Base-by-base conservation (phyloP, 2,888 invertebrate species). In the Acrobasis consociella region DNA sequence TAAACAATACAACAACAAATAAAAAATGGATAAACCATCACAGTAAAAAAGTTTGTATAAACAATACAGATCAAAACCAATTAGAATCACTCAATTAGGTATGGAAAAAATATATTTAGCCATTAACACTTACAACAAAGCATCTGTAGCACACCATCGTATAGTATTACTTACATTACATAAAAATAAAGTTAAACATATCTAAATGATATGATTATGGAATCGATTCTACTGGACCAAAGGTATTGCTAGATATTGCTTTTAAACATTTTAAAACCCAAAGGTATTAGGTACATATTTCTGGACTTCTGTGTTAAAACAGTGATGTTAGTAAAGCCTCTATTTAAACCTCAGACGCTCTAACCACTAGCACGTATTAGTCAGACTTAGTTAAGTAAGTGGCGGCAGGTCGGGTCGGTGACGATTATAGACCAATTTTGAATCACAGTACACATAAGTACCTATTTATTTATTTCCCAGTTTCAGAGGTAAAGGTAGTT, bases 11-110 rank as follows among this genome's bases (percentile, higher is more conserved):
- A 69, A 69, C 67, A 66, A 65, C 66, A 61, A 58, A 63, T n/a
- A 65, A 65, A 67, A 65, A 67, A 65, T 62, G 66, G 64, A 65
- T 66, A 66, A 64, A 69, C 66, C 65, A 69, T 69, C 67, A 69
- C 69, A 69, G 66, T 64, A 66, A 49, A 64, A 31, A 64, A 62
- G 63, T 64, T 51, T 63, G 64, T 53, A 39, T 50, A 46, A 63
- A 60, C 31, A 31, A 64, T 63, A 52, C 9, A 62, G 38, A 15
- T 10, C 11, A 22, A 64, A 64, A 64, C 51, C 58, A 59, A 63
- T 62, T 52, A 61, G 52, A 65, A 64, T 65, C 64, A 64, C 65
- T 51, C 63, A 55, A 31, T 59, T 46, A 42, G 42, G 46, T 13
- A 46, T 39, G 11, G 49, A 49, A 60, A 64, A 37, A 55, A 55